A percentile compares a stretch with the other conserved stretches of the same genome.
phyloP scores from a whole-genome alignment of 1,140 invertebrate genomes.

The Nephotettix cincticeps region DNA sequence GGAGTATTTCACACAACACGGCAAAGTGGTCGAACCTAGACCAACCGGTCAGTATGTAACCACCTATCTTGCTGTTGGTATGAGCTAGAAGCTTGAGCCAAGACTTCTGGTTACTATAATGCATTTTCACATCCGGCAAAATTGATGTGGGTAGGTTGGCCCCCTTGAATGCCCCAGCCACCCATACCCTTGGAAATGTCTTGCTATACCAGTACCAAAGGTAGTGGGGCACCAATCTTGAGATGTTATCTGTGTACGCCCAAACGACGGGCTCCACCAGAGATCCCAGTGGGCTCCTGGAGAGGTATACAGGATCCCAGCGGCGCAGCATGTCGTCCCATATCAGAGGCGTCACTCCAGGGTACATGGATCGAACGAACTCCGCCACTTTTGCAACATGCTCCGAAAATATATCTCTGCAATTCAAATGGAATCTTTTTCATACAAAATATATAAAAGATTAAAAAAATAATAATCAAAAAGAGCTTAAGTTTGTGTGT shows the following conservation, averaged over 20 bases:
- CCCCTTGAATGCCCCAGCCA: constrained; percentile 64
- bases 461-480: not conserved
- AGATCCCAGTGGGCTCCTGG: constrained; percentile 49
- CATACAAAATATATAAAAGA: not conserved
- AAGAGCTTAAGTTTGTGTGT: too few relatives aligned
- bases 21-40: constrained; percentile 65
- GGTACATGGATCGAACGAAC: constrained; percentile 44
- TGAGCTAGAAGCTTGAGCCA: constrained; percentile 33
- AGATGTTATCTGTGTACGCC: constrained; percentile 37
- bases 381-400: constrained; percentile 31
- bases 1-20: constrained; percentile 64
- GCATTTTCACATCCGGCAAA: constrained; percentile 49
- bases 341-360: constrained; percentile 50
- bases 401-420: constrained; percentile 26
- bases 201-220: constrained; percentile 31
- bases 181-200: constrained; percentile 61
- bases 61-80: constrained; percentile 26
- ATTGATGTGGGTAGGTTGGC: constrained; percentile 52
- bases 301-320: constrained; percentile 47
- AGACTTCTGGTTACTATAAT: constrained; percentile 36
- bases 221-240: constrained; percentile 18
- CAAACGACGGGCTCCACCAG: constrained; percentile 58
- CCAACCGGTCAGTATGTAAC: constrained; percentile 39
- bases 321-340: constrained; percentile 69
- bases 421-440: too few relatives aligned